Base-by-base conservation (phyloP, 2,797 vertebrate species). In the Yasuhikotakia modesta region DNA sequence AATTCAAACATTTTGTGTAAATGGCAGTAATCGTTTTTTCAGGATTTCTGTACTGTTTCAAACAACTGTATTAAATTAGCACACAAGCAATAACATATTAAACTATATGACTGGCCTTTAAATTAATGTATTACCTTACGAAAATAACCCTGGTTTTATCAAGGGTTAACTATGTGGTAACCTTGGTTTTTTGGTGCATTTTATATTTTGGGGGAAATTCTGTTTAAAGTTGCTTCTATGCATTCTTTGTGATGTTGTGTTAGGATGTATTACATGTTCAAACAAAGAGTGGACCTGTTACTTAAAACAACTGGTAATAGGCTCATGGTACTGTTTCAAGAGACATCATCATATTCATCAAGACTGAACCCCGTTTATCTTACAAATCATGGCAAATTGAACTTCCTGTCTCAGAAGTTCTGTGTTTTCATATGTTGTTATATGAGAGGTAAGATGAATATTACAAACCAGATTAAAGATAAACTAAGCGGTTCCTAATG, bases 401-500 rank as follows among this genome's bases (percentile, higher is more conserved):
- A 69, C 55, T 57, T 66, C 45, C 55, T 39, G 74, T 60, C 22
- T 58, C 22, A 58, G 55, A 6, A 13, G 39, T 24, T 60, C 65
- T 63, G 45, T 52, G 30, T 61, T 63, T 16, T n/a, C 70, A 27
- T 7, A 2, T 68, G 64, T 70, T 50, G 66, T 55, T 50, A 70
- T 70, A n/a, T 68, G 43, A 67, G 74, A 69, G 50, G 52, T 68
- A 21, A 64, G 22, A 78, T 63, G 12, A 70, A 52, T 70, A 64
- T 52, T 17, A 7, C 32, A 11, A 70, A 70, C 46, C 19, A 61
- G 66, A 69, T 10, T 43, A 43, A 8, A 50, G 14, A 61, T 16
- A 67, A 76, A 69, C 43, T 76, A 66, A 48, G 63, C 12, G 1
- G 35, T 8, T 39, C 8, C 1, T 39, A 39, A 1, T 35, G 35